Evolutionary conservation across 2,797 vertebrate species (phyloP).

Genomic region (Neosalanx taihuensis): DNA sequence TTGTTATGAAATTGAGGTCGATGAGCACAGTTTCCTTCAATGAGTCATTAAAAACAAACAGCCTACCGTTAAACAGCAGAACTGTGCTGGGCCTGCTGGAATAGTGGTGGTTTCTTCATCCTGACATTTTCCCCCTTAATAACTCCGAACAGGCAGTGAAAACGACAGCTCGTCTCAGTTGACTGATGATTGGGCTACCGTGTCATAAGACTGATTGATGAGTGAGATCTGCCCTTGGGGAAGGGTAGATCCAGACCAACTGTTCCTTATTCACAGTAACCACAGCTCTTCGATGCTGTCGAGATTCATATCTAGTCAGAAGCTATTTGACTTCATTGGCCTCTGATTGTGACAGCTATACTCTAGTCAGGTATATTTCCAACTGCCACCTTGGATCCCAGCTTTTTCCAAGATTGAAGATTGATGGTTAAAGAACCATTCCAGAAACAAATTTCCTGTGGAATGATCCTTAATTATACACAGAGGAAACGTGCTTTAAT

Average conservation of each 20-base stretch:
- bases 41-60: constrained; percentile 38
- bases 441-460: constrained; percentile 47
- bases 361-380: constrained; percentile 12
- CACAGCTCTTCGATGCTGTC: not conserved
- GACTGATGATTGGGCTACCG: constrained; percentile 22
- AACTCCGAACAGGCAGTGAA: constrained; percentile 15
- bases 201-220: constrained; percentile 35
- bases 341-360: not conserved
- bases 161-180: constrained; percentile 2
- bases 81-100: not conserved
- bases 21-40: constrained; percentile 21
- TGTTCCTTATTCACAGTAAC: not conserved
- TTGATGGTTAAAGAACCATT: constrained; percentile 22
- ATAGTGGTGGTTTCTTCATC: constrained; percentile 35
- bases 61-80: constrained; percentile 17
- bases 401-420: constrained; percentile 7
- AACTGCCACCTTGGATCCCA: constrained; percentile 5
- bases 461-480: constrained; percentile 57
- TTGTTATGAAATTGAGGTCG: constrained; percentile 29
- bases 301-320: constrained; percentile 9
- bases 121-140: constrained; percentile 26
- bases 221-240: constrained; percentile 20
- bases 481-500: constrained; percentile 52
- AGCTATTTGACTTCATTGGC: not conserved
- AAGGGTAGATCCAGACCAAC: not conserved